Evolutionary conservation across 2,113 vertebrate species (phyloP), one percentile per base, ranked within the genome.

Genomic region (Colinus virginianus): DNA sequence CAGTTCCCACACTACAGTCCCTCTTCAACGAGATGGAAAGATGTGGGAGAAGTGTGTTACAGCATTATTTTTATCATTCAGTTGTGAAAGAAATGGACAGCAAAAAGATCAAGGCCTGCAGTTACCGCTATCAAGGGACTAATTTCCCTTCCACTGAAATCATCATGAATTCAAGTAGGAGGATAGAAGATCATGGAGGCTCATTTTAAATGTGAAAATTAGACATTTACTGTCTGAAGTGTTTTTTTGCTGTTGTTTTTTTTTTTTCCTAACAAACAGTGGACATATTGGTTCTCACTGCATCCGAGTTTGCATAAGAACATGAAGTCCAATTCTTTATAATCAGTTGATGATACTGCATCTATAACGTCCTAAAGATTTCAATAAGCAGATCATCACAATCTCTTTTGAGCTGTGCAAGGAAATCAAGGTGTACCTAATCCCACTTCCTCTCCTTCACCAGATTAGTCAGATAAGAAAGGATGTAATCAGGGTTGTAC

Each of bases 121-220:
- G 3, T 48, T 40, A 20, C 40, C 5, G 56, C 62, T 71, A 36
- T 22, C 18, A 62, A 74, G n/a, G 11, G 17, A 87, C 2, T 1
- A 62, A 9, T 79, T 84, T 32, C 82, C 4, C 53, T 87, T 79
- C 21, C 26, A 20, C 3, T 40, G n/a, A 82, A 69, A 66, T 36
- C 7, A 61, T 32, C 21, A 3, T 51, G 9, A 87, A 34, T 12
- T 51, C 32, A 56, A 69, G 8, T n/a, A 26, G 55, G 79, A 80
- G 1, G 3, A 34, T 5, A 68, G 9, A 69, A 78, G 17, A 59
- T 0, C 4, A n/a, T 6, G 1, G 3, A 5, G 4, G 32, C 3
- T 51, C 1, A n/a, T 68, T 70, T 55, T 11, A 55, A 61, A 53
- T 12, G 5, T 42, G 20, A 40, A 63, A 78, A 68, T 1, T 11